Conservation (phyloP, 2,113 vertebrate genomes). For the Dendrocopos noguchii region DNA sequence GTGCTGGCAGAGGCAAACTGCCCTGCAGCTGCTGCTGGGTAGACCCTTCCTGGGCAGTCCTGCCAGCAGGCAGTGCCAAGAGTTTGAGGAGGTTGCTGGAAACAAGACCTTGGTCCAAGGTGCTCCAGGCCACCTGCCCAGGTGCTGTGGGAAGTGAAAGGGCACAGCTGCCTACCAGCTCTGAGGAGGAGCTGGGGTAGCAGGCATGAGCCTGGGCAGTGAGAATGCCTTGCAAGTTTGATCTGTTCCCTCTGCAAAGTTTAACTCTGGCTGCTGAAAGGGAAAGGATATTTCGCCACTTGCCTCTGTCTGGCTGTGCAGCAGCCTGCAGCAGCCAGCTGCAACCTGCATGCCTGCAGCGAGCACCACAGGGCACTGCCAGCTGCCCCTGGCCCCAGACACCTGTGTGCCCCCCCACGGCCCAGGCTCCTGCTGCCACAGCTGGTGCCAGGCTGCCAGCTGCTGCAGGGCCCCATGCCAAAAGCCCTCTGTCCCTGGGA, state of each 20-base stretch:
- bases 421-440: fast-evolving
- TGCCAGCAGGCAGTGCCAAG: neutral
- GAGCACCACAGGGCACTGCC: neutral
- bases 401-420: fast-evolving
- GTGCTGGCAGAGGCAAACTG: neutral
- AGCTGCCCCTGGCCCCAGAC: neutral
- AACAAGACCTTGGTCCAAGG: neutral
- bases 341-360: fast-evolving
- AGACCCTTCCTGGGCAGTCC: neutral
- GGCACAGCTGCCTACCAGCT: neutral
- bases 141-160: fast-evolving
- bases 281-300: neutral
- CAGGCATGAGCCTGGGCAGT: neutral
- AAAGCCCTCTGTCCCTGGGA: conserved; percentile 4
- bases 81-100: neutral
- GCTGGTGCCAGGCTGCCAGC: neutral
- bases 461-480: fast-evolving
- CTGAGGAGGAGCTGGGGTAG: fast-evolving
- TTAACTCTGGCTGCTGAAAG: neutral
- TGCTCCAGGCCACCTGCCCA: fast-evolving
- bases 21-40: fast-evolving
- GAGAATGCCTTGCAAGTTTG: neutral
- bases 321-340: neutral
- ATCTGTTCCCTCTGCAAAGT: neutral
- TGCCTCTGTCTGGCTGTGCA: fast-evolving